Base-by-base conservation (phyloP, 2,888 invertebrate genomes). In the Hirtodrosophila duncani region DNA sequence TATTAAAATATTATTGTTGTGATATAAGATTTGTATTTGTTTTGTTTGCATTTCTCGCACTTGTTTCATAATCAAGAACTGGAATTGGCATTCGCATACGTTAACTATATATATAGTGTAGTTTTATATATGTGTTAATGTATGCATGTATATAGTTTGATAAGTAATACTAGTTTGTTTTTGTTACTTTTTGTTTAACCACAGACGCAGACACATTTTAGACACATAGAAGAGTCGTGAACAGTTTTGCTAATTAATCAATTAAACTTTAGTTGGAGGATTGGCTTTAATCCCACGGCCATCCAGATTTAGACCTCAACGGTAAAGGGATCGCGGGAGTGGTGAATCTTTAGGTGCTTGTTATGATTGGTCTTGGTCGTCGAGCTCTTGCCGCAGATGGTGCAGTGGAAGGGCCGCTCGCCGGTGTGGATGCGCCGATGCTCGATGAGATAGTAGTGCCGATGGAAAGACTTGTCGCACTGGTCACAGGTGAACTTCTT, bases 351-450 rank as follows among this genome's bases (percentile, higher is more conserved):
- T 50, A 95, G 90, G 86, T 96, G 95, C 85, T 95, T 95, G 81
- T 95, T 95, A 82, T 96, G 95, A 88, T 96, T 96, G 30, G 94
- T 94, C 87, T 95, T 95, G 44, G 95, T 95, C 69, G 94, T 93
- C 34, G 94, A 94, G 5, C 94, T 93, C 87, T 96, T 96, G 18
- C 95, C 95, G 86, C 96, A 96, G 50, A 96, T 93, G 78, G 93
- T 93, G 87, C 96, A 96, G 0, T 93, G 90, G 87, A 92, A 95
- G 20, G 95, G 95, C 41, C 87, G 77, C 56, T 87, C 91, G 0
- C 95, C 95, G 48, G 93, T 93, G 83, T 96, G 96, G 39, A 94
- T 93, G 66, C 94, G 91, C 89, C 94, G 91, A 83, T 96, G 96
- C 83, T 95, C 95, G 27, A 94, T 93, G 37, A 96, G 88, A 87